These are phyloP conservation scores for Gibbula magus DNA, from an alignment of 2,888 invertebrate species.

Conservation along the genomic window DNA sequence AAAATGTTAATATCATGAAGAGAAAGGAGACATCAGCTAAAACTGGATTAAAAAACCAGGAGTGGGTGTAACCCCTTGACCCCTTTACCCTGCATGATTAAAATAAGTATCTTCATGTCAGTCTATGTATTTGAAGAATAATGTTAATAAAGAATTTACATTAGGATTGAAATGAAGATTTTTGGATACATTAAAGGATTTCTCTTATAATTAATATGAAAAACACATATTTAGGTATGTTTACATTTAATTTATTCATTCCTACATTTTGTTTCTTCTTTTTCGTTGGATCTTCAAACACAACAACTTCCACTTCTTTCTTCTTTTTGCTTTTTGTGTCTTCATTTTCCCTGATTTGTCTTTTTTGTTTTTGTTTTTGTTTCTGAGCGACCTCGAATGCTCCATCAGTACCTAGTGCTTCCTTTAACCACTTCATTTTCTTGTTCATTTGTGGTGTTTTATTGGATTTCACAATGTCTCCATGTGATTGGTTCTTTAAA, in stretches of 20 bases:
- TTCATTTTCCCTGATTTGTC: slow-evolving; percentile 5
- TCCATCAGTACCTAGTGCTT: neutral
- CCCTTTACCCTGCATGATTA: too few relatives aligned
- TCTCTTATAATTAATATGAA: too few relatives aligned
- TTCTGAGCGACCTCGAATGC: neutral
- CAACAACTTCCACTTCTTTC: slow-evolving; percentile 52
- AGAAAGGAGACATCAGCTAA: too few relatives aligned
- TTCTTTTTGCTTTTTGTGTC: slow-evolving; percentile 12
- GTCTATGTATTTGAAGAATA: too few relatives aligned
- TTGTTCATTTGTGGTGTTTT: neutral
- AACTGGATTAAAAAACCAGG: too few relatives aligned
- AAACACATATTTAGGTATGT: neutral
- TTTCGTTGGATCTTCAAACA: slow-evolving; percentile 52
- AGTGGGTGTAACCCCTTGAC: too few relatives aligned
- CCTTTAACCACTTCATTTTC: slow-evolving; percentile 7
- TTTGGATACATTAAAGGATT: too few relatives aligned
- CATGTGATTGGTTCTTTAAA: neutral
- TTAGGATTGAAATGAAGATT: too few relatives aligned
- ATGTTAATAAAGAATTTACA: too few relatives aligned
- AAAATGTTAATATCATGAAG: too few relatives aligned
- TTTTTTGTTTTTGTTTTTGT: slow-evolving; percentile 23
- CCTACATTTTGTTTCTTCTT: slow-evolving; percentile 29
- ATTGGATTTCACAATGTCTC: neutral
- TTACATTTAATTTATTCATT: neutral
- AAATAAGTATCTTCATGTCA: too few relatives aligned